phyloP scores from a whole-genome alignment of 2,113 vertebrate genomes.

The Equus quagga region DNA sequence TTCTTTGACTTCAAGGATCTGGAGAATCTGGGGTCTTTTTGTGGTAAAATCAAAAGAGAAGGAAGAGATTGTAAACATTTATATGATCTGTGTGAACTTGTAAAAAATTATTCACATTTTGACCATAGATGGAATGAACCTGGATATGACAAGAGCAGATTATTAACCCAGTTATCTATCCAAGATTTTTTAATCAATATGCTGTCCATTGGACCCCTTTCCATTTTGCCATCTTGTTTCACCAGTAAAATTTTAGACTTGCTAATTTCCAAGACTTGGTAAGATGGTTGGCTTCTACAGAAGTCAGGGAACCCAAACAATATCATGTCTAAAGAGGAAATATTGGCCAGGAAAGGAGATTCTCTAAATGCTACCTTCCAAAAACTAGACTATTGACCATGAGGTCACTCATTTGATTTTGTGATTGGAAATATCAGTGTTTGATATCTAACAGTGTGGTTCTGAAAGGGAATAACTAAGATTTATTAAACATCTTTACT shows the following conservation, averaged over 20 bases:
- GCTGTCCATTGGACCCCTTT: neutral
- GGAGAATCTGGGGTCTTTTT: neutral
- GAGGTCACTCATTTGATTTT: neutral
- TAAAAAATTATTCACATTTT: neutral
- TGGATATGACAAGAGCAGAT: neutral
- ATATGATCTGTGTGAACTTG: neutral
- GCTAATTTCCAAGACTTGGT: neutral
- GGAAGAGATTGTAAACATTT: neutral
- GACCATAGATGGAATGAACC: neutral
- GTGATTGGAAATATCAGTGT: neutral
- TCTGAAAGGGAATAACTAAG: neutral
- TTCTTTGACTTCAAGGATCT: constrained; percentile 20
- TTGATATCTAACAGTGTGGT: neutral
- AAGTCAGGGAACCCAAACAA: neutral
- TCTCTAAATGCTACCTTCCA: neutral
- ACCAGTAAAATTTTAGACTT: neutral
- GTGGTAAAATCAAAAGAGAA: neutral
- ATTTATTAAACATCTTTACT: neutral
- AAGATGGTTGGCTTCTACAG: neutral
- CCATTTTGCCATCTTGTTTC: neutral
- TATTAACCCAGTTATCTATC: neutral
- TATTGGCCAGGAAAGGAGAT: neutral
- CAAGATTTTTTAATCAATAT: neutral
- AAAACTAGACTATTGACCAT: neutral
- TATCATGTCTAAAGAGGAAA: neutral